Percentiles rank a stretch among this genome's conserved stretches.
Evolutionary conservation across 2,797 vertebrate genomes (phyloP).

Genomic region (Macroramphosus scolopax): DNA sequence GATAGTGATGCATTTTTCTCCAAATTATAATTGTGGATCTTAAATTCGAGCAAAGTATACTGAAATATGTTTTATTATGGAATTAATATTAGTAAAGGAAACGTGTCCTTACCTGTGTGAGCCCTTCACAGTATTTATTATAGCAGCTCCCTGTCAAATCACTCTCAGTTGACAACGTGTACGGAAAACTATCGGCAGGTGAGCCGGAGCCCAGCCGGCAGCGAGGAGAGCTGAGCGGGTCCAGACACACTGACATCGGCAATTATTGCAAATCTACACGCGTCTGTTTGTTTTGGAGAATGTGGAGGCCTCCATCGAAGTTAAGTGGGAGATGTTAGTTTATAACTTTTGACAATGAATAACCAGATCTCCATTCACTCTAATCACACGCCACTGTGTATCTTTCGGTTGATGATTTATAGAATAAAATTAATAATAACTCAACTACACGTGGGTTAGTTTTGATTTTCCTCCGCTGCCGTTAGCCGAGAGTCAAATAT

Average conservation of each 20-base stretch:
- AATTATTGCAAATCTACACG: constrained; percentile 70
- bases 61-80: no score
- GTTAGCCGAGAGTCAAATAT: constrained; percentile 34
- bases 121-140: no score
- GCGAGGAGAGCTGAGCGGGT: constrained; percentile 29
- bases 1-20: no score
- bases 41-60: no score
- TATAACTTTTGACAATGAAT: constrained; percentile 94
- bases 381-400: constrained; percentile 91
- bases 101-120: no score
- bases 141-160: no score
- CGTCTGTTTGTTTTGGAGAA: constrained; percentile 77
- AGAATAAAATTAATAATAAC: constrained; percentile 98
- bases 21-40: no score
- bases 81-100: no score
- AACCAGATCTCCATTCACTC: constrained; percentile 90
- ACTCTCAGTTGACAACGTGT: no score
- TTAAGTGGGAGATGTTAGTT: constrained; percentile 81
- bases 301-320: constrained; percentile 67
- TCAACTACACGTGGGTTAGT: constrained; percentile 89
- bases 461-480: constrained; percentile 66
- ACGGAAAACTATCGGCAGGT: no score
- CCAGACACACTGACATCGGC: constrained; percentile 47
- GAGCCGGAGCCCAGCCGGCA: not conserved
- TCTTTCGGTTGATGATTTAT: constrained; percentile 99